These are phyloP conservation scores for Psilopogon haemacephalus DNA, from an alignment of 2,113 vertebrate genomes.

Conservation along the genomic window DNA sequence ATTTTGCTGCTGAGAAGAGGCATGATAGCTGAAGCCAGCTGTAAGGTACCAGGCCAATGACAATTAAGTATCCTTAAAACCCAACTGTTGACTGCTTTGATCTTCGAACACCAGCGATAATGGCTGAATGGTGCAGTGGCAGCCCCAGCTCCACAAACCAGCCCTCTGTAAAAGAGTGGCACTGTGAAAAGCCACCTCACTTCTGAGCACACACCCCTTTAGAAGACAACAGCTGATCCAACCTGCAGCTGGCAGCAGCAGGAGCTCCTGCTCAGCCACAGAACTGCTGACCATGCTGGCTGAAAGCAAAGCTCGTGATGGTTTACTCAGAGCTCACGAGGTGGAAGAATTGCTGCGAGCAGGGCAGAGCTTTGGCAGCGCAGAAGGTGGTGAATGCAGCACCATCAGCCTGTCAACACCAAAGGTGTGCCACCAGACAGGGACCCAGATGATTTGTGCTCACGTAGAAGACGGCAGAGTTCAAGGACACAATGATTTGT, in stretches of 20 bases:
- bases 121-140: not conserved
- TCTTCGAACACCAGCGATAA: not conserved
- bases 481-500: not conserved
- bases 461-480: fast-evolving
- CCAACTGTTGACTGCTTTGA: not conserved
- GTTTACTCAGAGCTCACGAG: not conserved
- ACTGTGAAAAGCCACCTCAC: not conserved
- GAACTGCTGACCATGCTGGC: not conserved
- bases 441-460: no score
- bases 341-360: not conserved
- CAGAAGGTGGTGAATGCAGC: not conserved
- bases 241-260: fast-evolving
- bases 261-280: no score
- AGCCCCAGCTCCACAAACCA: not conserved
- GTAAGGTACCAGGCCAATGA: not conserved
- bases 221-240: no score
- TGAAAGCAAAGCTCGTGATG: not conserved
- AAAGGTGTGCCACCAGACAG: fast-evolving
- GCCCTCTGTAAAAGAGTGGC: no score
- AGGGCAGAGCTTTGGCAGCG: not conserved
- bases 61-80: not conserved
- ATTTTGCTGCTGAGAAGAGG: no score
- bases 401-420: not conserved
- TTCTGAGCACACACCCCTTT: not conserved
- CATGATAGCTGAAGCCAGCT: no score